Base-by-base conservation (phyloP, 1,140 invertebrate species). In the Cyphomyrmex costatus region DNA sequence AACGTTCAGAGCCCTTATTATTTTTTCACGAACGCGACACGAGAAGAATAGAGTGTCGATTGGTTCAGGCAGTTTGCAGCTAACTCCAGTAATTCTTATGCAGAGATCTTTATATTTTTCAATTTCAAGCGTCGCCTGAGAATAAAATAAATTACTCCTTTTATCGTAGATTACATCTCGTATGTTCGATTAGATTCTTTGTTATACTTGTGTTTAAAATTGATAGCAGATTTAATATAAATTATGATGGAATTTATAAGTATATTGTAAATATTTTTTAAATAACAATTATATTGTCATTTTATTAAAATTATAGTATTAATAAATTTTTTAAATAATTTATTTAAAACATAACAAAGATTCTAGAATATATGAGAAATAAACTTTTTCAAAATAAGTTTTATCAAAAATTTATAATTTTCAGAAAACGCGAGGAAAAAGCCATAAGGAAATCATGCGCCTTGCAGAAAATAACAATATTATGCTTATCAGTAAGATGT, bases 51-150 rank as follows among this genome's bases (percentile, higher is more conserved):
- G 84, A 0, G 82, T 93, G 16, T 92, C 92, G n/a, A 58, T 89
- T 16, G 95, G 91, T 21, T 93, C 86, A 10, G 95, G 94, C 42
- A 94, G 66, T 70, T 92, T 91, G 7, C 89, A 86, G 56, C 93
- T 95, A 79, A 86, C 89, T 66, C 95, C 95, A 4, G 87, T 89
- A 12, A 95, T 70, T 24, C 68, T 89, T 27, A 95, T 19, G 6
- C 74, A 71, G 16, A 95, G 73, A 33, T 88, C 79, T 46, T 87
- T 49, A 71, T 91, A 91, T 46, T 93, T 90, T 27, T 94, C 94
- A 21, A 95, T 91, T 21, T 87, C 87, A 56, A 94, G 87, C n/a
- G 3, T 77, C 58, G 90, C 92, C 94, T 94, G 83, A 73, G 71
- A 86, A 30, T 8, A 76, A 27, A 27, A 5, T 27, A n/a, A 42